Evolutionary conservation across 2,888 invertebrate species (phyloP), one percentile per base, ranked within the genome.

Genomic region (Epinotia bilunana): DNA sequence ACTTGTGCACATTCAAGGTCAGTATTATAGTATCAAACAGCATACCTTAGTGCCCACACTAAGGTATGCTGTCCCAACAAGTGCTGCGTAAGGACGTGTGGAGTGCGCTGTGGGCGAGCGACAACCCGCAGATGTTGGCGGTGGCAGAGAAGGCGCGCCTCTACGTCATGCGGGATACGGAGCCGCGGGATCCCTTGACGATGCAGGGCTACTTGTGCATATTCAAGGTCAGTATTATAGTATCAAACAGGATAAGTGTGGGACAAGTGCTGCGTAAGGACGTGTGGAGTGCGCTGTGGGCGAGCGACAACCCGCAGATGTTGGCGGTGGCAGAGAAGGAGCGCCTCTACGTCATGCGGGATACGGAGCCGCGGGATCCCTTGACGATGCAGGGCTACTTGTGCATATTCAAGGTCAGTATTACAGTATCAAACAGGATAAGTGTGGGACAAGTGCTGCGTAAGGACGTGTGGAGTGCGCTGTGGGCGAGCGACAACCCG

Each of bases 291-390:
- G 46, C 46, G 46, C 46, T 46, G 46, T 46, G 46, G 46, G 46
- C 99, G 13, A 13, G 46, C 13, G 46, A 46, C 13, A 46, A 46
- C 12, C 46, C 3, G 13, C 46, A 46, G 13, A 93, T 99, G 83
- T 93, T 99, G 77, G 99, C 99, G 0, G 95, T 99, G 77, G 99
- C 99, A 95, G 99, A 99, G 89, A 99, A 99, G 90, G 98, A 98
- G 0, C 95, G 99, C 76, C 97, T 99, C 96, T 98, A 99, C 86
- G 97, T 99, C 5, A 96, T 99, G 88, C 95, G 98, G 72, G 98
- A 98, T 72, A 93, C 96, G 4, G 98, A 99, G 87, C 98, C 99
- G 0, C 99, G 99, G 90, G 99, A 99, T 86, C 99, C 99, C 0
- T 96, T 99, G 67, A 95, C 97, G 1, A 97, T 97, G 91, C 97